phyloP scores from a whole-genome alignment of 2,113 vertebrate genomes.

The Festucalex cinctus region DNA sequence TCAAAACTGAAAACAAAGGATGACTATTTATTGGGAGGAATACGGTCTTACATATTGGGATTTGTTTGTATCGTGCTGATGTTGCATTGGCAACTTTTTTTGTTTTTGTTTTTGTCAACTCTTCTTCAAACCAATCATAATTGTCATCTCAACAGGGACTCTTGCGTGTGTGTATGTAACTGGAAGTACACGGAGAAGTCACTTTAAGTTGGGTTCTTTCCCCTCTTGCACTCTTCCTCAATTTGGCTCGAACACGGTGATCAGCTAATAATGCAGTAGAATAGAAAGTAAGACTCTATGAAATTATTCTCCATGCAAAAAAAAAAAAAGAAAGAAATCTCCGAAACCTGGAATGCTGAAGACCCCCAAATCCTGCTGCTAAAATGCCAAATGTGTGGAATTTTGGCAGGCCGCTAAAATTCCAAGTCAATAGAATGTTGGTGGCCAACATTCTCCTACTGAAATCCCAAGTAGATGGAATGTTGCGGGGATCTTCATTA shows the following conservation, averaged over 20 bases:
- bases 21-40: constrained; percentile 74
- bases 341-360: no score
- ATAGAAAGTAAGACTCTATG: not conserved
- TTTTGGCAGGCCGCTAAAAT: not conserved
- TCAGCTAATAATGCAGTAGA: not conserved
- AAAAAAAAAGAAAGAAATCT: no score
- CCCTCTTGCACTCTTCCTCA: constrained; percentile 35
- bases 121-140: constrained; percentile 20
- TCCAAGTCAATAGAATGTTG: not conserved
- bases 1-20: constrained; percentile 53
- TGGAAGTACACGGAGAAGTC: constrained; percentile 60
- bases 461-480: not conserved
- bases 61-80: constrained; percentile 49
- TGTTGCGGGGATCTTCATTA: not conserved
- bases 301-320: no score
- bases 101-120: constrained; percentile 40
- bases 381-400: not conserved
- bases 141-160: constrained; percentile 46
- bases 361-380: not conserved
- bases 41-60: constrained; percentile 54
- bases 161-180: constrained; percentile 35
- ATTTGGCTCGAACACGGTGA: constrained; percentile 34
- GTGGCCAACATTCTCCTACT: not conserved
- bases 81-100: constrained; percentile 53
- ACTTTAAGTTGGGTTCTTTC: constrained; percentile 42